Conservation (phyloP, 2,797 vertebrate species). For the Petrocephalus sullivani region DNA sequence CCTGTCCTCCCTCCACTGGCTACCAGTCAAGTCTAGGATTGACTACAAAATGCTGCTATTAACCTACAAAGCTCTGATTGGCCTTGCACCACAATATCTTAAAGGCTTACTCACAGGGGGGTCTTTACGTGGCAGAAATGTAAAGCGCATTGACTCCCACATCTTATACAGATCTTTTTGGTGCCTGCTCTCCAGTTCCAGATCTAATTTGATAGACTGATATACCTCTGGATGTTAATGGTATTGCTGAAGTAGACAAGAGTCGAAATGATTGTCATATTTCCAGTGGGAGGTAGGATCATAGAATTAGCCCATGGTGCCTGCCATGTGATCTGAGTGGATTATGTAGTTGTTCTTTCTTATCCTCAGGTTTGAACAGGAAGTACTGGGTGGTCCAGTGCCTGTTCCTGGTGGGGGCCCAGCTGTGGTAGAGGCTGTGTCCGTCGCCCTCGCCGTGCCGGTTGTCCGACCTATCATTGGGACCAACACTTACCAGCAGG, state of each 20-base stretch:
- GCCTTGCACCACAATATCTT: too few species aligned
- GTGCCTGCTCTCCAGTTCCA: neutral
- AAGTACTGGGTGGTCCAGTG: slow-evolving; percentile 78
- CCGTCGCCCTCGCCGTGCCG: slow-evolving; percentile 61
- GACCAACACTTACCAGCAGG: slow-evolving; percentile 87
- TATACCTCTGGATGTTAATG: neutral
- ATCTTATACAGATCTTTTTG: neutral
- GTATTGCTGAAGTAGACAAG: neutral
- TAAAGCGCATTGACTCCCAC: too few species aligned
- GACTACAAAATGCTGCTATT: too few species aligned
- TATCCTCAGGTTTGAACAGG: slow-evolving; percentile 77
- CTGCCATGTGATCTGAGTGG: neutral
- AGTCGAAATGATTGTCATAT: neutral
- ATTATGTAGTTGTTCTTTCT: neutral
- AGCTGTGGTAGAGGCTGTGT: slow-evolving; percentile 60
- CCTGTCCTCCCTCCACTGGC: too few species aligned
- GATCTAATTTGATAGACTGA: neutral
- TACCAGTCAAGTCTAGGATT: too few species aligned
- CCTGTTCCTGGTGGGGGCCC: slow-evolving; percentile 48
- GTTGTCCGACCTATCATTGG: slow-evolving; percentile 78
- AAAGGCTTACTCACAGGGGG: too few species aligned
- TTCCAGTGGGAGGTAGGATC: neutral
- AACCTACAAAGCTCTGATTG: too few species aligned
- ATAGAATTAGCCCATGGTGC: neutral
- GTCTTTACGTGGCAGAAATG: too few species aligned